These are phyloP conservation scores for Cenopis cana DNA, from an alignment of 2,888 invertebrate genomes.

Conservation along the genomic window DNA sequence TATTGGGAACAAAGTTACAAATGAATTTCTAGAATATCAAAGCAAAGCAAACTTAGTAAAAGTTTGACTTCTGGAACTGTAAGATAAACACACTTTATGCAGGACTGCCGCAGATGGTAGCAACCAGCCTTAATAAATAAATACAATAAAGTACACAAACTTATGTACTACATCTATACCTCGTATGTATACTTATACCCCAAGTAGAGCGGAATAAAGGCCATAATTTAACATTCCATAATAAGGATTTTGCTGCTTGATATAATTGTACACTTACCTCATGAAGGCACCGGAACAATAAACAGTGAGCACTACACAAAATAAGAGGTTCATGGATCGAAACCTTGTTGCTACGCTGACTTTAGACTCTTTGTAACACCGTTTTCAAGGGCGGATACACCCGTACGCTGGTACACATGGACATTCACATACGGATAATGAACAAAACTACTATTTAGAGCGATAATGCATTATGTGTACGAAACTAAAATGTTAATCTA, in stretches of 20 bases:
- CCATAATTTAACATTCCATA: constrained; percentile 35
- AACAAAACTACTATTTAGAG: constrained; percentile 50
- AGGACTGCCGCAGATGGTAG: constrained; percentile 11
- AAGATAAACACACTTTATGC: constrained; percentile 26
- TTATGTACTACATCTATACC: constrained; percentile 1
- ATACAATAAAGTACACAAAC: constrained; percentile 23
- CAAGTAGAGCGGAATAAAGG: constrained; percentile 46
- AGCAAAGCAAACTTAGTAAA: not conserved
- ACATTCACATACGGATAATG: constrained; percentile 50
- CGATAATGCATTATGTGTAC: constrained; percentile 50
- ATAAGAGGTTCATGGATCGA: constrained; percentile 66
- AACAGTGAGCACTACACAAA: constrained; percentile 61
- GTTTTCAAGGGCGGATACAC: constrained; percentile 80
- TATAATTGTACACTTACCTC: constrained; percentile 63
- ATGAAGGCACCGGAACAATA: constrained; percentile 66
- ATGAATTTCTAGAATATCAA: not conserved
- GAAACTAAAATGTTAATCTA: constrained; percentile 54
- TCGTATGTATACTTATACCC: not conserved
- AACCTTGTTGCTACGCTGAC: constrained; percentile 83
- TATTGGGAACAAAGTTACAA: not conserved
- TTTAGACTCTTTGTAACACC: constrained; percentile 75
- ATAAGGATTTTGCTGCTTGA: constrained; percentile 6
- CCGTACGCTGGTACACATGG: constrained; percentile 56
- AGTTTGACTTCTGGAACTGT: constrained; percentile 14
- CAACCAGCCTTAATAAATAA: constrained; percentile 14